Evolutionary conservation across 2,113 vertebrate genomes (phyloP), one percentile per base, ranked within the genome.

Genomic region (Strix aluco): DNA sequence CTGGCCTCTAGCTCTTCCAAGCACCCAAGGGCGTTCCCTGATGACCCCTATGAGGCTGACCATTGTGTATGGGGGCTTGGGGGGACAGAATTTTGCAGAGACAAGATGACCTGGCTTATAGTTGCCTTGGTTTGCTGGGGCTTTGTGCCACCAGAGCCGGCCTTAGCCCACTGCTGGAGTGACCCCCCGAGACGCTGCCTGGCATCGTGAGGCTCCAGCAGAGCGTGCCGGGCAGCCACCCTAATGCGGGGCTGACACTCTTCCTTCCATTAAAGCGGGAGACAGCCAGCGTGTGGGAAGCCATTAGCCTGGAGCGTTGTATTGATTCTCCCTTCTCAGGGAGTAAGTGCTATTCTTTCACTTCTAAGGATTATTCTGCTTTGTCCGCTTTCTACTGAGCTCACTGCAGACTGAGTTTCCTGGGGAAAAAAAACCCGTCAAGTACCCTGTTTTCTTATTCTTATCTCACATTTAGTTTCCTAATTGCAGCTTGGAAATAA

Each of bases 401-500:
- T 82, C 80, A 27, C 73, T 78, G 59, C 79, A 95, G 49, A 65
- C 54, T 30, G 63, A 86, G 65, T 89, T 94, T 85, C 84, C 81
- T 63, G 58, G 23, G 61, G 61, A 21, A 9, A 61, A 61, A 65
- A 49, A 44, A 70, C 15, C 84, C 42, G 44, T 55, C 49, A 67
- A 85, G 54, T 73, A 77, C 62, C 10, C 29, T 36, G 67, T 92
- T 94, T 95, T 67, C 74, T 83, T 84, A 77, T 71, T 85, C 73
- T 88, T 82, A 66, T 49, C 80, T 92, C 91, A 73, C 82, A 85
- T 86, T 89, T 92, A 70, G 87, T 65, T 91, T 95, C 81, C 63
- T 90, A 72, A 85, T 96, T 94, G 84, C 55, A 65, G 58, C 87
- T 80, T 96, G 83, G 67, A 94, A 95, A 92, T 81, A 80, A 96